Evolutionary conservation across 2,113 vertebrate genomes (phyloP), one percentile per base, ranked within the genome.

Genomic region (Ursus arctos): DNA sequence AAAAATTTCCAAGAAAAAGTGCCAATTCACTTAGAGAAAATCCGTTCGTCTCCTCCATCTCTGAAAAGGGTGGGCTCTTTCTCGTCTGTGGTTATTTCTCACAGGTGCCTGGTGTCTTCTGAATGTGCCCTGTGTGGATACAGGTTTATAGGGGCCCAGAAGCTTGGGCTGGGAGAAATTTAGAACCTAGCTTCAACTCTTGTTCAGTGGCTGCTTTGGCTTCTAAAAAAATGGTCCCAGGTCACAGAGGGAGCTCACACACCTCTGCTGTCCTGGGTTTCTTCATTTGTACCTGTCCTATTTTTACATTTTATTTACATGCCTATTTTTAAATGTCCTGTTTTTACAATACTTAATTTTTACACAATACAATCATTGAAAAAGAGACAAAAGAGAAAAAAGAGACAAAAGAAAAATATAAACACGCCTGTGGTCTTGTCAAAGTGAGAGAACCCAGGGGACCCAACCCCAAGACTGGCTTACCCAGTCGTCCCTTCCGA

Each of bases 301-400:
- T 31, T 47, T 49, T 49, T 28, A 16, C 43, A 31, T 31, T 49
- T 49, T 77, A 77, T 49, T 77, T 31, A 49, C 15, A 31, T 77
- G 7, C 9, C 74, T 77, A 77, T 77, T 77, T 76, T 77, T 49
- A 13, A n/a, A 63, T 36, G 65, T 31, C 91, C 74, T 86, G 51
- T 65, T 97, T 96, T 98, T 97, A 95, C 98, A 98, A 98, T 97
- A 97, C 69, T 97, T 95, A 85, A 71, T 96, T 95, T 98, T 98
- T 94, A 85, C 92, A 74, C 53, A 98, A 98, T 98, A 97, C 95
- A 55, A 97, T 97, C 96, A 97, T 97, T 96, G 97, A 95, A 97
- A 98, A 98, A 61, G 24, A 72, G 76, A 97, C 92, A 67, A 98
- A 97, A 98, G 18, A 16, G 16, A 79, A 94, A 40, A 55, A 98